A percentile compares a stretch with the other conserved stretches of the same genome.
Conservation (phyloP, 2,797 vertebrate genomes). For the Anas flavirostris region DNA sequence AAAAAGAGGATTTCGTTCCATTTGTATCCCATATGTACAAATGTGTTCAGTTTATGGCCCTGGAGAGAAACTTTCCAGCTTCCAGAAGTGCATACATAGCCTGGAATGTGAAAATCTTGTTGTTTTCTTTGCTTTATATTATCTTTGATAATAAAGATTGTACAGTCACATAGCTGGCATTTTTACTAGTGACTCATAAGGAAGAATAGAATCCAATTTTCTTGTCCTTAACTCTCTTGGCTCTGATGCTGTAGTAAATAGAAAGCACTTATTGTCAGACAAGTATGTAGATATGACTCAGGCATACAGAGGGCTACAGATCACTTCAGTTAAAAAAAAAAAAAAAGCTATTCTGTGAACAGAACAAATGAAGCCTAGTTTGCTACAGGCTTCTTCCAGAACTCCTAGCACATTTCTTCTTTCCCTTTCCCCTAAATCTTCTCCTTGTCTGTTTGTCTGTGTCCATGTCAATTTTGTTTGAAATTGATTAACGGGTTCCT, state of each 20-base stretch:
- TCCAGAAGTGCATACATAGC: conserved; percentile 22
- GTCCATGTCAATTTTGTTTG: background rate
- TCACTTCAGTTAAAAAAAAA: background rate
- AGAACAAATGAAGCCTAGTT: background rate
- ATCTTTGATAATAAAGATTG: conserved; percentile 49
- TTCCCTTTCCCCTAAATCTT: background rate
- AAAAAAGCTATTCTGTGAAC: background rate
- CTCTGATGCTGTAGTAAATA: conserved; percentile 33
- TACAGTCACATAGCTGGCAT: conserved; percentile 42
- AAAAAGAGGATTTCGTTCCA: background rate
- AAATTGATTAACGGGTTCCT: background rate
- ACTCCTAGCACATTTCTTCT: background rate
- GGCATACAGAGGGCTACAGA: background rate
- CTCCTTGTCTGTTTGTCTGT: background rate
- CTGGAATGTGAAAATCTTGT: conserved; percentile 39
- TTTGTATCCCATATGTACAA: conserved; percentile 28
- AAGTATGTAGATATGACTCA: conserved; percentile 26
- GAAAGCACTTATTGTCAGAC: conserved; percentile 38
- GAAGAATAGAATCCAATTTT: conserved; percentile 47
- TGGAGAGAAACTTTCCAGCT: conserved; percentile 20
- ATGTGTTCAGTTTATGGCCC: background rate
- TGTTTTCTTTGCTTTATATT: conserved; percentile 39
- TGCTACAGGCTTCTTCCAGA: background rate
- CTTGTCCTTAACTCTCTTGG: conserved; percentile 53
- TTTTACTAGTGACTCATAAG: conserved; percentile 53